These are phyloP conservation scores for Orthosia cruda DNA, from an alignment of 2,888 invertebrate species.

Conservation along the genomic window DNA sequence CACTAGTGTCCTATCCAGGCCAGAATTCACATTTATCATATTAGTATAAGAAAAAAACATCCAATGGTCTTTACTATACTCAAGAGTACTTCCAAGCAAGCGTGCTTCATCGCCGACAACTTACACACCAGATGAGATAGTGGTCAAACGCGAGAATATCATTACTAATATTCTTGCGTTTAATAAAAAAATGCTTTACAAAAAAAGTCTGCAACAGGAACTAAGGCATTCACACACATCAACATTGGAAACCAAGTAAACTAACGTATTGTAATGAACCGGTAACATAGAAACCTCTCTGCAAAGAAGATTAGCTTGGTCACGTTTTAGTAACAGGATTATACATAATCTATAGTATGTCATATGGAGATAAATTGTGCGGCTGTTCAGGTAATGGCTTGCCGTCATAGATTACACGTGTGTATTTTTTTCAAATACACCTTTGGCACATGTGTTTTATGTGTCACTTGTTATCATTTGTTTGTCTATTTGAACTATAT, in stretches of 20 bases:
- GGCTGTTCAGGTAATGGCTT: conserved; percentile 46
- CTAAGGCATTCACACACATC: conserved; percentile 33
- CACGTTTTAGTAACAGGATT: conserved; percentile 78
- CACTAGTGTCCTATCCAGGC: too few species aligned
- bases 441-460: not conserved
- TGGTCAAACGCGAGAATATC: too few species aligned
- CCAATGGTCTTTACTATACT: too few species aligned
- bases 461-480: not conserved
- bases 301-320: conserved; percentile 73
- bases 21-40: too few species aligned
- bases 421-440: conserved; percentile 13
- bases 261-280: conserved; percentile 59
- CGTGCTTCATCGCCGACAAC: too few species aligned
- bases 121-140: too few species aligned
- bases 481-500: not conserved
- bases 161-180: too few species aligned
- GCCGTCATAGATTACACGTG: conserved; percentile 35
- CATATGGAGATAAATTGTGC: conserved; percentile 68
- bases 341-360: conserved; percentile 71
- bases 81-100: too few species aligned
- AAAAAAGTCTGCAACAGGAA: conserved; percentile 15
- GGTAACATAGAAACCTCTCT: conserved; percentile 73
- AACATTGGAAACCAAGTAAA: conserved; percentile 43
- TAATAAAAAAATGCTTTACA: not conserved
- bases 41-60: too few species aligned